A percentile compares a stretch with the other conserved stretches of the same genome.
phyloP scores from a whole-genome alignment of 2,888 invertebrate genomes.

The Lithophane ornitopus region DNA sequence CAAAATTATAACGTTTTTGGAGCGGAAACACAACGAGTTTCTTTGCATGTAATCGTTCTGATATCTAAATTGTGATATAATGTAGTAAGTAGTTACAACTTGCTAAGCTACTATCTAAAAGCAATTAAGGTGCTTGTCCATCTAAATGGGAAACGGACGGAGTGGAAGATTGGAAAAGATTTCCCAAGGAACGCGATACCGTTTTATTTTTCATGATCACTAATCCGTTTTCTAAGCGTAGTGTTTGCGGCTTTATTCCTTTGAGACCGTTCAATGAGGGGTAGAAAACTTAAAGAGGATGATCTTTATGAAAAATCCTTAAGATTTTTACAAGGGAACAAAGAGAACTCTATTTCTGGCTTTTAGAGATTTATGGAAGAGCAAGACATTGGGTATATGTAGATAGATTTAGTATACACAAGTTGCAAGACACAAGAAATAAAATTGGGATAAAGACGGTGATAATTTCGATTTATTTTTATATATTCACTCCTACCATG shows the following conservation, averaged over 20 bases:
- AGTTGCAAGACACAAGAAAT: neutral
- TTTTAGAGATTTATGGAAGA: neutral
- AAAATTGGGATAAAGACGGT: neutral
- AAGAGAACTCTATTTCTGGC: neutral
- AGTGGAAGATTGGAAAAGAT: conserved; percentile 60
- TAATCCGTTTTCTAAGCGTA: conserved; percentile 49
- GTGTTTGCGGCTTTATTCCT: conserved; percentile 44
- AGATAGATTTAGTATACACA: neutral
- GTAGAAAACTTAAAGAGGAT: conserved; percentile 4
- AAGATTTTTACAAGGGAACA: conserved; percentile 1
- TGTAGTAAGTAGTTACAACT: conserved; percentile 42
- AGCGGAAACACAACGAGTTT: conserved; percentile 61
- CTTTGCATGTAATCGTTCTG: conserved; percentile 43
- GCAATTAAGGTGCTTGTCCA: conserved; percentile 51
- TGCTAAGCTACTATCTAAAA: conserved; percentile 60
- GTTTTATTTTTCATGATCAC: conserved; percentile 40
- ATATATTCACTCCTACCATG: neutral
- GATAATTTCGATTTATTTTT: conserved; percentile 4
- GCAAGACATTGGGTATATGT: neutral
- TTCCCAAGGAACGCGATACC: conserved; percentile 55
- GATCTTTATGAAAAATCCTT: conserved; percentile 1
- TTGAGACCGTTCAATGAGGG: conserved; percentile 36
- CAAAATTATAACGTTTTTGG: conserved; percentile 38
- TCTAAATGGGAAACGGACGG: conserved; percentile 44
- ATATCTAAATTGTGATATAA: conserved; percentile 48